Conservation (phyloP, 2,797 vertebrate species). For the Poecile montanus region DNA sequence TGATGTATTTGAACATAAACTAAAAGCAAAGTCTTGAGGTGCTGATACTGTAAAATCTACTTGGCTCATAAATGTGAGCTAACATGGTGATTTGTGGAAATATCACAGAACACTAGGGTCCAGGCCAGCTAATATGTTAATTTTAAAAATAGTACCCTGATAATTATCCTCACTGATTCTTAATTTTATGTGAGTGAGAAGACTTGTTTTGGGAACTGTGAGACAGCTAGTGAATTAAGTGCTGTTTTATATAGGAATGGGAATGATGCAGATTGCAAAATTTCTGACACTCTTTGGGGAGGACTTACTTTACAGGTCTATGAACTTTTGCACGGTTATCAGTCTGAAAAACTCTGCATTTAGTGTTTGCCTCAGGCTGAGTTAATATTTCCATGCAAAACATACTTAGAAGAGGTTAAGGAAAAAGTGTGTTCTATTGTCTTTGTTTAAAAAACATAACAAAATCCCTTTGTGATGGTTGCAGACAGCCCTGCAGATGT, state of each 20-base stretch:
- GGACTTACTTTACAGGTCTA: not conserved
- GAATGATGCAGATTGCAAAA: not conserved
- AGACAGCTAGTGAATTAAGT: not conserved
- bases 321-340: not conserved
- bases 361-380: not conserved
- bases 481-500: constrained; percentile 38
- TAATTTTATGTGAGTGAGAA: not conserved
- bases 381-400: constrained; percentile 17
- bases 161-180: not conserved
- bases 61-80: not conserved
- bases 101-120: not conserved
- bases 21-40: not conserved
- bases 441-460: not conserved
- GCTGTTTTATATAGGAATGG: not conserved
- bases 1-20: not conserved
- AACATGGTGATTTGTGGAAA: not conserved
- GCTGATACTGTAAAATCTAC: not conserved
- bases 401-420: not conserved
- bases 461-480: constrained; percentile 2
- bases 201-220: not conserved
- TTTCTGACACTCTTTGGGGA: not conserved
- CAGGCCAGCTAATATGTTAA: not conserved
- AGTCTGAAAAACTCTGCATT: not conserved
- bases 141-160: not conserved
- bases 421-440: not conserved